Base-by-base conservation (phyloP, 2,113 vertebrate species). In the Poecile atricapillus region DNA sequence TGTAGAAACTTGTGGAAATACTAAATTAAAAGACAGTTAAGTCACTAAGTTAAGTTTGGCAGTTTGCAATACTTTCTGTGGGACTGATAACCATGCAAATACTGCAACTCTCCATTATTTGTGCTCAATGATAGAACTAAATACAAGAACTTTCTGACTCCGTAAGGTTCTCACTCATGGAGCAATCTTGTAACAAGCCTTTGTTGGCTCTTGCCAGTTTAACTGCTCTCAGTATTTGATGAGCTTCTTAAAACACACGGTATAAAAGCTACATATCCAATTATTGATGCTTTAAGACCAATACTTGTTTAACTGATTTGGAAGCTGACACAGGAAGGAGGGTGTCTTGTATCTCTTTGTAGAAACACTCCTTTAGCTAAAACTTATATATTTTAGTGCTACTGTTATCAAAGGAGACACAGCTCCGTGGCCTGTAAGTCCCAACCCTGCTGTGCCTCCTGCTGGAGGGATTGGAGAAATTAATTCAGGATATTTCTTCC, bases 381-480 rank as follows among this genome's bases (percentile, higher is more conserved):
- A 69, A 20, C 1, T 14, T 43, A 68, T 46, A 7, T 4, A 47
- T 44, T 83, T 86, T 35, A 47, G 27, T 18, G 7, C 18, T 43
- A 20, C 23, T 35, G 5, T 65, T 47, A 35, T 16, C 37, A 37
- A 70, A 60, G 43, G 30, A 95, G 79, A 67, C 25, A 37, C 5
- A 71, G 15, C 15, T 9, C 35, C 37, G 17, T 2, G 46, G 10
- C 8, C 30, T 64, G 5, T 50, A 30, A 30, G 10, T 37, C 11
- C 43, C 1, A 1, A 44, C 11, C 21, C 4, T 0, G 0, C 10
- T 9, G 28, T 44, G 16, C 4, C 23, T 58, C 47, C 25, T 63
- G 9, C 23, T 55, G 6, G 22, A 71, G 30, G 33, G 15, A 50
- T 2, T 31, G 22, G 11, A 70, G 50, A 73, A 81, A 27, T 44